Percentiles rank a stretch among this genome's conserved stretches.
Evolutionary conservation across 2,888 invertebrate genomes (phyloP).

Genomic region (Diaphora mendica): DNA sequence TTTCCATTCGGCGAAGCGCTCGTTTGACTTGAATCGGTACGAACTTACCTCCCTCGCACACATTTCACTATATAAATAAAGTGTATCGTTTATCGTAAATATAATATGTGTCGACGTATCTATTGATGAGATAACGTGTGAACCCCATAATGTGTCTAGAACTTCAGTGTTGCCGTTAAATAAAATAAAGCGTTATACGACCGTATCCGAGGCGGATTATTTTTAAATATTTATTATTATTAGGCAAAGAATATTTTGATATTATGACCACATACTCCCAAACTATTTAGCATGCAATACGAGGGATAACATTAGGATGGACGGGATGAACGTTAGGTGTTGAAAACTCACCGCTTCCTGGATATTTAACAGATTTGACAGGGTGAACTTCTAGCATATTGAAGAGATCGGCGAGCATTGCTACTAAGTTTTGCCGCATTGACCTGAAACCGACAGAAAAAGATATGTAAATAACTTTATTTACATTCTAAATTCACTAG

Average conservation of each 20-base stretch:
- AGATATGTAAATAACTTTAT: background rate
- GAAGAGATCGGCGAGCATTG: constrained; percentile 97
- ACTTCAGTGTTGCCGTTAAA: constrained; percentile 50
- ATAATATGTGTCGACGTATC: constrained; percentile 40
- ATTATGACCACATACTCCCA: constrained; percentile 87
- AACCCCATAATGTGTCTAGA: constrained; percentile 43
- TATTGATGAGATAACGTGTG: constrained; percentile 34
- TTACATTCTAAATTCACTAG: background rate
- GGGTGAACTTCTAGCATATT: constrained; percentile 97
- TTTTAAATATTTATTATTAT: constrained; percentile 60
- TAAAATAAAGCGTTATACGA: constrained; percentile 65
- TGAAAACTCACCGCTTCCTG: constrained; percentile 87
- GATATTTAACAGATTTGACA: constrained; percentile 94
- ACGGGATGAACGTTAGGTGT: constrained; percentile 34
- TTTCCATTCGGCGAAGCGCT: constrained; percentile 61
- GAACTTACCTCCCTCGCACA: constrained; percentile 60
- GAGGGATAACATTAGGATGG: constrained; percentile 42
- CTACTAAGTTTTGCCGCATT: constrained; percentile 96
- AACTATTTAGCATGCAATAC: constrained; percentile 79
- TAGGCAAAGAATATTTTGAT: constrained; percentile 77
- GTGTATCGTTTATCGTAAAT: constrained; percentile 52
- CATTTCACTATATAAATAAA: constrained; percentile 35
- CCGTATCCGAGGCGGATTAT: constrained; percentile 57
- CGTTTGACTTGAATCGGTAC: constrained; percentile 42
- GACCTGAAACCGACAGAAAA: constrained; percentile 86